Base-by-base conservation (phyloP, 2,113 vertebrate species). In the Proteles cristata region DNA sequence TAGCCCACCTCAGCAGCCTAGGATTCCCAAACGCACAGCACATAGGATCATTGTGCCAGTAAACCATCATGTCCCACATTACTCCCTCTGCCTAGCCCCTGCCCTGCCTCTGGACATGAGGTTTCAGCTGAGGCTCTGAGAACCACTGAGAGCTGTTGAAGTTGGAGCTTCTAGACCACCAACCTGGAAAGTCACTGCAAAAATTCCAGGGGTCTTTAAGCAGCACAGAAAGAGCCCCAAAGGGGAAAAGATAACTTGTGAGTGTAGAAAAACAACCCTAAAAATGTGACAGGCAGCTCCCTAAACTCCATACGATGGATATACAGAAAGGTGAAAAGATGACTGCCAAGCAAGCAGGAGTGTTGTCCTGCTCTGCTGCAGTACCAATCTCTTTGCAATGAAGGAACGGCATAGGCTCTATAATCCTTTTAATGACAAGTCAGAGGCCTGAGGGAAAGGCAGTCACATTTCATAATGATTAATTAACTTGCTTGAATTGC, bases 391-490 rank as follows among this genome's bases (percentile, higher is more conserved):
- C 33, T 76, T 23, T 58, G 55, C 83, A n/a, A 43, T 23, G 35
- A 87, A 84, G 80, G 28, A 90, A 89, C 83, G n/a, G 10, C 7
- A 12, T 14, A 68, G 69, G 25, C 74, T 93, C 58, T 69, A 1
- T 90, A 80, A 97, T 81, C 39, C 48, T 28, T 92, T 94, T 93
- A 94, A 82, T 87, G 65, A 76, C 65, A 74, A 95, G 94, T 80
- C 58, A 79, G 71, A 95, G n/a, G 10, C 28, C 73, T 21, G 31
- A 95, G 76, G 92, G 93, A 66, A 84, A 73, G 69, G 95, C 79
- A 93, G 93, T 92, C 39, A 63, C 53, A 74, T 90, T 97, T 97
- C 71, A 55, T 17, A 90, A 50, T 77, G 80, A 97, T 94, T 96
- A 90, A 94, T 97, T 80, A 95, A 87, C 71, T 87, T 85, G 68